A percentile compares a stretch with the other conserved stretches of the same genome.
Conservation (phyloP, 2,888 invertebrate species). For the Imbricaverruca yamaguchii region DNA sequence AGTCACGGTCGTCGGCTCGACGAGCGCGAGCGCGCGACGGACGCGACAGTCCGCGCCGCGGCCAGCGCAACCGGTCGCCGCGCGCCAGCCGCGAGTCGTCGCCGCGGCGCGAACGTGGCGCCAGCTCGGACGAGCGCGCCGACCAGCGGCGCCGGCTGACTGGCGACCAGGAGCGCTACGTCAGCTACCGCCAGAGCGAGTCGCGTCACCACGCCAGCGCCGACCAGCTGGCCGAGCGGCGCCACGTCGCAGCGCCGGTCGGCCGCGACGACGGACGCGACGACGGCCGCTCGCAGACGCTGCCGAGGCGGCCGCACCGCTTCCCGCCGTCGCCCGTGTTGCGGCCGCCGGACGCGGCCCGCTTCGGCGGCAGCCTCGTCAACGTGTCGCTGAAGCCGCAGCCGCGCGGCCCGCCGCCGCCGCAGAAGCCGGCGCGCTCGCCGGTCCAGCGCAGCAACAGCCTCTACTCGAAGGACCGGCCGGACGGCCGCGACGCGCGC, state of each 20-base stretch:
- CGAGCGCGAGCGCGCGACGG: not conserved
- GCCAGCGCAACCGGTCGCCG: not conserved
- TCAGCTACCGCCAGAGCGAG: not conserved
- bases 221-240: not conserved
- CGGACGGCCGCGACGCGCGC: not conserved
- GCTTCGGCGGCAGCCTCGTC: conserved; percentile 30
- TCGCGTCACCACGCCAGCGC: not conserved
- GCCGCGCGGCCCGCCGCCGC: not conserved
- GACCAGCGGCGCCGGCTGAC: not conserved
- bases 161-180: not conserved
- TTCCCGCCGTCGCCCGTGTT: conserved; percentile 1
- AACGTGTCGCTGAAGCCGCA: conserved; percentile 26
- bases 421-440: conserved; percentile 5
- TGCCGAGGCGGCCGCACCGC: not conserved
- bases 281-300: not conserved
- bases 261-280: not conserved
- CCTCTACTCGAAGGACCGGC: not conserved
- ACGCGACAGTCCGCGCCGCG: not conserved
- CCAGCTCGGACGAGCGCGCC: not conserved
- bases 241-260: not conserved
- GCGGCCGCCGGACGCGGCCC: not conserved
- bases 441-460: conserved; percentile 6
- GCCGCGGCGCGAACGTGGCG: not conserved
- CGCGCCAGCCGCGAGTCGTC: not conserved
- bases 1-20: not conserved